Base-by-base conservation (phyloP, 2,888 invertebrate species). In the Sthenelais limicola region DNA sequence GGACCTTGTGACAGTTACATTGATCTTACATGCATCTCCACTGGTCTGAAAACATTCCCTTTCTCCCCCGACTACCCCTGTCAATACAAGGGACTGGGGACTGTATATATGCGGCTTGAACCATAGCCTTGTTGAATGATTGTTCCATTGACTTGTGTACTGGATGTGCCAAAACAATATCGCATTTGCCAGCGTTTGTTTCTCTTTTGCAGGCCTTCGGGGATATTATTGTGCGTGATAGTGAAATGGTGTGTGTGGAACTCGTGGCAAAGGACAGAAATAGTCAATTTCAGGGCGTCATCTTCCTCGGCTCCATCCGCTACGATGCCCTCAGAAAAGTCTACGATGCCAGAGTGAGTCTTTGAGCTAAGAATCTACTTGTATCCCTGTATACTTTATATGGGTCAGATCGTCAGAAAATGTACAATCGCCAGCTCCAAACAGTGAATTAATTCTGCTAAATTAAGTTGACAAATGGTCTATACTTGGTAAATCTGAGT, bases 181-280 rank as follows among this genome's bases (percentile, higher is more conserved):
- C 12, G 18, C 47, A 43, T 43, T 15, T 43, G 47, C 12, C 18
- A 43, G n/a, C n/a, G n/a, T n/a, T 21, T 51, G 7, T 26, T 26
- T 51, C 7, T 51, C 24, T 21, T 51, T 7, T 32, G 35, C 82
- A 92, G 91, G 92, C 97, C 76, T 98, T 98, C 91, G 94, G 94
- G 89, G 98, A 99, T 90, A 96, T 98, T 85, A 91, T 97, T 85
- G 97, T 98, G 38, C 92, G 97, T 56, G 98, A 98, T 89, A 98
- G 98, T 0, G 98, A 99, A 90, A 96, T 98, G 94, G 97, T 99
- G 71, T 98, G 98, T 89, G 98, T 99, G 74, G 98, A 99, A 89
- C 90, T 99, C 84, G 94, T 97, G 73, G 98, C 98, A 71, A 92
- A 93, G 49, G 98, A 98, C 85, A 92, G 94, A 78, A 92, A 93